Base-by-base conservation (phyloP, 2,888 invertebrate species). In the Aradus depressus region DNA sequence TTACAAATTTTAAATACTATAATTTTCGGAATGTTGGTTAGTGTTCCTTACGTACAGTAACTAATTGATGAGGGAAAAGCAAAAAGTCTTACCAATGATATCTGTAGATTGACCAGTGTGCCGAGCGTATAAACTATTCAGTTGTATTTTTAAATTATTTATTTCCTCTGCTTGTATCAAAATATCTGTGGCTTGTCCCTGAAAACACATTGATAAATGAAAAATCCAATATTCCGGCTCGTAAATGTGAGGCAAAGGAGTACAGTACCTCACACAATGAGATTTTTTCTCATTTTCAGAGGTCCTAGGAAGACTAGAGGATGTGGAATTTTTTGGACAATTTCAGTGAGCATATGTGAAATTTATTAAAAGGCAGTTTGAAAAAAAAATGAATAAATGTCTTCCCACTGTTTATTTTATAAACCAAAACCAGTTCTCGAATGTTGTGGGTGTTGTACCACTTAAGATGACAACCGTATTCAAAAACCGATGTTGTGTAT, bases 151-250 rank as follows among this genome's bases (percentile, higher is more conserved):
- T 12, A 97, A 68, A 65, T 95, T 92, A 19, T 91, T 71, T 60
- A 98, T 97, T 71, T 98, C 97, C 70, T 95, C 91, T 0, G 97
- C 97, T 68, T 97, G 95, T 61, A 99, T 98, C 68, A 92, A 84
- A 64, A 98, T 98, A 67, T 98, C 98, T 18, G 96, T 93, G 0
- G 97, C 97, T 76, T 96, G 96, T 16, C 98, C 97, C 62, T 75
- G 77, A n/a, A 34, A 21, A 14, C 32, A 44, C 2, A 21, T 18
- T 22, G 10, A 10, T 6, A 35, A n/a, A n/a, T n/a, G n/a, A n/a
- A n/a, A n/a, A n/a, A n/a, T n/a, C n/a, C n/a, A n/a, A n/a, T n/a
- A n/a, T n/a, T n/a, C n/a, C n/a, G n/a, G n/a, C n/a, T n/a, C n/a
- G n/a, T n/a, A n/a, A n/a, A n/a, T n/a, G n/a, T n/a, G n/a, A n/a